A percentile compares a stretch with the other conserved stretches of the same genome.
phyloP scores from a whole-genome alignment of 2,797 vertebrate species.

The Hybognathus amarus region DNA sequence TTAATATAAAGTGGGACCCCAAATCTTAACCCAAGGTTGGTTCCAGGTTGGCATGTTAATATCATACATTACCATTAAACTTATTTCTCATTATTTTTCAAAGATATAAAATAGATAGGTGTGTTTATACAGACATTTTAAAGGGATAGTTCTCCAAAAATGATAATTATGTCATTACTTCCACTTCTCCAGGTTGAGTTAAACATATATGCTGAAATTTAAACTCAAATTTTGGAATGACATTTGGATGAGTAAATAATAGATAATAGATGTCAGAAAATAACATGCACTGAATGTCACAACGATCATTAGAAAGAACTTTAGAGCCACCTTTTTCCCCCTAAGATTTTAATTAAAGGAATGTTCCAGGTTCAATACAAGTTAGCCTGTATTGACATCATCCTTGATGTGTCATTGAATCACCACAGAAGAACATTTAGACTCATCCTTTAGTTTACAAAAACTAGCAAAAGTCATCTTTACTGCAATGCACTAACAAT shows the following conservation, averaged over 20 bases:
- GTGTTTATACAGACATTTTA: neutral
- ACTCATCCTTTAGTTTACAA: neutral
- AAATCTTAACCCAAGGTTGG: neutral
- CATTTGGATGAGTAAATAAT: neutral
- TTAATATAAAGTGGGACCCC: too few species aligned
- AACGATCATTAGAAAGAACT: neutral
- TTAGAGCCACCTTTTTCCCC: neutral
- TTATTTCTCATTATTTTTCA: neutral
- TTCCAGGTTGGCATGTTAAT: neutral
- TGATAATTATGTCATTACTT: neutral
- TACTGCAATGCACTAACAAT: too few species aligned
- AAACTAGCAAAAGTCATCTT: neutral
- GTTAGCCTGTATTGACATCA: neutral
- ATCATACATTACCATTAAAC: neutral
- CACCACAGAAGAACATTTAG: neutral
- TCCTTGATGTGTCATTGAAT: neutral
- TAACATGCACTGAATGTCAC: neutral
- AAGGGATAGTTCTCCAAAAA: neutral
- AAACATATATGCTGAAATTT: neutral
- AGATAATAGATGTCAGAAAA: neutral
- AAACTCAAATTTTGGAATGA: neutral
- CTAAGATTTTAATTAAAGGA: conserved; percentile 23
- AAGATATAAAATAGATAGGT: neutral
- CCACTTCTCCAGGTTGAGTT: too few species aligned
- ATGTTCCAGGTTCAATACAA: conserved; percentile 6